Evolutionary conservation across 2,888 invertebrate species (phyloP), one percentile per base, ranked within the genome.

Genomic region (Xanthostigma xanthostigma): DNA sequence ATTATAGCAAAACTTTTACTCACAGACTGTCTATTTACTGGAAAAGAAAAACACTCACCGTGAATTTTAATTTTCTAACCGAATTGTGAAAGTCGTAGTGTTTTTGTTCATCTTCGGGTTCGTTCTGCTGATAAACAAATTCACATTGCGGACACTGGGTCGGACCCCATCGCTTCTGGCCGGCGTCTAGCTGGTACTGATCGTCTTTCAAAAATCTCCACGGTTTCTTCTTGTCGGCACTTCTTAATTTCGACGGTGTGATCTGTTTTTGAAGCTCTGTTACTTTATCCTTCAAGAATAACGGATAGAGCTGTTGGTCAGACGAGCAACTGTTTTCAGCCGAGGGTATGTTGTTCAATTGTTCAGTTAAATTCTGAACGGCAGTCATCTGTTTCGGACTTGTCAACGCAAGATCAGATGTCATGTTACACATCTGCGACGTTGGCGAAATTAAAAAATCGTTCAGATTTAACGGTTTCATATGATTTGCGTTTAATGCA

Each of bases 181-280:
- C 91, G 1, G 83, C 87, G 67, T 92, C 91, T 48, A 91, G 75
- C 50, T 85, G 76, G 64, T 83, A 82, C 58, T 88, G 88, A 62
- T 79, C 70, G 0, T 65, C 63, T 0, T 72, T 73, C 8, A 66
- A 62, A 57, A 72, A 71, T 67, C 72, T 75, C 27, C 62, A 49
- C 2, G 63, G 65, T 38, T 67, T 62, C 54, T 55, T 50, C 63
- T 64, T 1, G 41, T 35, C 33, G 47, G 53, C 35, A 57, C 55
- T 39, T 12, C 12, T 37, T 40, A 51, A 48, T 37, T 39, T 53
- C 55, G 14, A 38, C 40, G 40, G 34, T 46, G 13, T 9, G 42
- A 34, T 3, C 13, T 41, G 36, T 40, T 46, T 37, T 45, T 27
- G 45, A 45, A 36, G 39, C 33, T 44, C 54, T 8, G 54, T 44